Percentiles rank a stretch among this genome's conserved stretches.
phyloP scores from a whole-genome alignment of 2,113 vertebrate species.

The Cyanoliseus patagonus region DNA sequence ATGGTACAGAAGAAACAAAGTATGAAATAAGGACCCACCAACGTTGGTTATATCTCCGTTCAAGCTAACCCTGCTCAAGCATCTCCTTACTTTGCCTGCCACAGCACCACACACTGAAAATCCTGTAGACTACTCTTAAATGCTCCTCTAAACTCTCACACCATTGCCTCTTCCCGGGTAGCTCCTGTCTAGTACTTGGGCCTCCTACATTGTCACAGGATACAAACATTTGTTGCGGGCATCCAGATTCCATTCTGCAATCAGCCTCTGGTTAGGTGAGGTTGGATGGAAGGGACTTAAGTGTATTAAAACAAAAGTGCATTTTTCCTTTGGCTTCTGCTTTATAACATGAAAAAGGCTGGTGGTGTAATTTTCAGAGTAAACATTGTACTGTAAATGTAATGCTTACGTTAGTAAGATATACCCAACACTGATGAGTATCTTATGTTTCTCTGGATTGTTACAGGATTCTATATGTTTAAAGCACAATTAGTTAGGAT shows the following conservation, averaged over 20 bases:
- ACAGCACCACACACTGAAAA: not conserved
- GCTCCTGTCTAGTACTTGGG: not conserved
- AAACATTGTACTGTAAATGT: not conserved
- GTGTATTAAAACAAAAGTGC: not conserved
- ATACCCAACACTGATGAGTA: conserved; percentile 16
- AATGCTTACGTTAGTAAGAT: conserved; percentile 22
- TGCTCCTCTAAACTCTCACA: not conserved
- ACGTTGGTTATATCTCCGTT: not conserved
- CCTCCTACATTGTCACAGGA: not conserved
- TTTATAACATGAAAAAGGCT: not conserved
- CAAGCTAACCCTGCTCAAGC: not conserved
- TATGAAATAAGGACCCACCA: not conserved
- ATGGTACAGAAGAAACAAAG: not conserved
- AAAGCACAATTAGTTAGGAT: conserved; percentile 53
- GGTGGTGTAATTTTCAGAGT: not conserved
- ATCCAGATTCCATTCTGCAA: not conserved
- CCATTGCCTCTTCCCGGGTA: not conserved
- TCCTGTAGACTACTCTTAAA: not conserved
- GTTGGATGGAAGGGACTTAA: not conserved
- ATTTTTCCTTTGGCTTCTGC: not conserved
- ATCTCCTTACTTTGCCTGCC: not conserved
- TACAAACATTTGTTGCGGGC: not conserved
- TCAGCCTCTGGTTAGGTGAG: not conserved
- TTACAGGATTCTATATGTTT: conserved; percentile 16
- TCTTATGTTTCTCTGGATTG: conserved; percentile 16